Evolutionary conservation across 1,140 invertebrate genomes (phyloP), one percentile per base, ranked within the genome.

Genomic region (Oryctes rhinoceros): DNA sequence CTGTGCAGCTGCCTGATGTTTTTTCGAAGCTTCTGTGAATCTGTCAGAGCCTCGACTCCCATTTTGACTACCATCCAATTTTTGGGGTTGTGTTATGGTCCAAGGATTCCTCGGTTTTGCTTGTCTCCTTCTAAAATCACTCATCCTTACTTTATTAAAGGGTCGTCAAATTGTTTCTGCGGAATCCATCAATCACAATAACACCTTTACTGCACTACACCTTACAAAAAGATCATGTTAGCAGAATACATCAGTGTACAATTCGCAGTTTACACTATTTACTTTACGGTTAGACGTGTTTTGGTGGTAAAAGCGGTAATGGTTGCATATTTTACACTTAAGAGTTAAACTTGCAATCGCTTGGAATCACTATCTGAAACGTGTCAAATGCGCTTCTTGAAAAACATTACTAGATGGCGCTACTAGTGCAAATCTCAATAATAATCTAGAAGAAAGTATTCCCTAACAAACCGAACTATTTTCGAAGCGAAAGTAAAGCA

Each of bases 1-100:
- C 83, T 91, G 87, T 47, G 92, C 91, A 1, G 91, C 88, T 67
- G 90, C 89, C 81, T 91, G 89, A 82, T 93, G 89, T 85, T 91
- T 90, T 1, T 88, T 88, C 83, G 92, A 90, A 9, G 89, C 91
- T 86, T 88, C 88, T 83, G 87, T 89, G 78, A 92, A 92, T 85
- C 90, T 91, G 79, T 85, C 85, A 30, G 83, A 59, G 24, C 24
- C 35, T 24, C 30, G 13, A 30, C n/a, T 24, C 39, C 11, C 35
- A 53, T 76, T 76, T 76, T 76, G 13, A 49, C 5, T 53, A n/a
- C 30, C n/a, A 30, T 37, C 47, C 15, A 24, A 11, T 80, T 76
- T 76, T 48, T 79, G 78, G 6, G 48, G 49, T 65, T 78, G 53
- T n/a, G 9, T 67, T 71, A 71, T 79, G 37, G 62, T 71, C 78